Evolutionary conservation across 2,797 vertebrate genomes (phyloP).

Genomic region (Scolopax bukidnonensis): DNA sequence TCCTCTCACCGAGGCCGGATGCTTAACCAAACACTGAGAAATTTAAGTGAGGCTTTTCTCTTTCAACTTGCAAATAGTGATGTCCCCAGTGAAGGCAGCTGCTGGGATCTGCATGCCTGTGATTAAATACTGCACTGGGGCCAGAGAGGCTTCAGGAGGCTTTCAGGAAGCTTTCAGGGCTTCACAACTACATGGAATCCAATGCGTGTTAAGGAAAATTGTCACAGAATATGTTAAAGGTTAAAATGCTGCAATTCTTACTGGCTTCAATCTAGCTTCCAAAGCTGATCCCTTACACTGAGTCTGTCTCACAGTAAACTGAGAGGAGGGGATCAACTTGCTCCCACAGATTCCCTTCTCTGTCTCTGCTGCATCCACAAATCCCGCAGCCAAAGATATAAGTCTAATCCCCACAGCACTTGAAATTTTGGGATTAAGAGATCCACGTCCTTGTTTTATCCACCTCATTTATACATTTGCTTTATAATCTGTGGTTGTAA

Average conservation of each 20-base stretch:
- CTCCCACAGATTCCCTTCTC: neutral
- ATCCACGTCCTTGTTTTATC: neutral
- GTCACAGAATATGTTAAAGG: neutral
- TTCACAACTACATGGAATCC: neutral
- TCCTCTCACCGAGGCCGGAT: neutral
- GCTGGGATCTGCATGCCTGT: neutral
- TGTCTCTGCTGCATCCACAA: neutral
- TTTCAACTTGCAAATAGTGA: neutral
- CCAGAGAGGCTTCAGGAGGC: neutral
- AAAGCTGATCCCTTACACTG: neutral
- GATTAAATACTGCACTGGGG: neutral
- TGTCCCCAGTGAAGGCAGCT: neutral
- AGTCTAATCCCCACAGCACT: neutral
- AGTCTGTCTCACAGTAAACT: neutral
- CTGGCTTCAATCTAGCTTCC: neutral
- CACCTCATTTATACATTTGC: neutral
- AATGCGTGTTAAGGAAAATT: neutral
- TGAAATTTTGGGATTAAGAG: neutral
- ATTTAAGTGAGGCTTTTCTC: constrained; percentile 7
- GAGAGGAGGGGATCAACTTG: neutral
- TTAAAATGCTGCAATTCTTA: neutral
- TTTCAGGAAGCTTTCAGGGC: neutral
- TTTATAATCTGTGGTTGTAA: neutral
- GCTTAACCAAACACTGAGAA: neutral
- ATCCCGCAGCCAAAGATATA: neutral